Conservation (phyloP, 35 echinoderm and acorn worm genomes). For the Chiridota heheva region DNA sequence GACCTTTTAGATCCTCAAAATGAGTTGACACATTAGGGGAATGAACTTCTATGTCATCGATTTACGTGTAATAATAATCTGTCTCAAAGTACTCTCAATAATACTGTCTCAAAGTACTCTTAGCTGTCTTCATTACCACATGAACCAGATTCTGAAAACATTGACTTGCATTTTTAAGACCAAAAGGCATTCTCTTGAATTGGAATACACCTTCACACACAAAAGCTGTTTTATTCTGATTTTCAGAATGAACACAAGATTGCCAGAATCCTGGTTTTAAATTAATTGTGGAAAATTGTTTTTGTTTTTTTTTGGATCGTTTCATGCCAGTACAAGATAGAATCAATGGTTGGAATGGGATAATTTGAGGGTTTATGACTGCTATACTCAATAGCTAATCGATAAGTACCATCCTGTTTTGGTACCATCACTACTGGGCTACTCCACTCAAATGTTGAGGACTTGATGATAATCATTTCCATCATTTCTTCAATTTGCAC, state of each 20-base stretch:
- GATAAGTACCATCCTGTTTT: no score
- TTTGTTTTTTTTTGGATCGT: background rate
- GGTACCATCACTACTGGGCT: no score
- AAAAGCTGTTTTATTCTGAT: slow-evolving; percentile 25
- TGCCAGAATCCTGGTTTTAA: slow-evolving; percentile 22
- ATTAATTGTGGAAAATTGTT: slow-evolving; percentile 1
- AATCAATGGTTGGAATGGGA: slow-evolving; percentile 20
- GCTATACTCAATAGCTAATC: no score
- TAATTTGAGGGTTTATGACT: slow-evolving; percentile 10
- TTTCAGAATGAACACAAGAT: background rate
- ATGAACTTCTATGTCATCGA: slow-evolving; percentile 11
- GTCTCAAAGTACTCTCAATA: background rate
- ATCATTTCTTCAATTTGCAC: no score
- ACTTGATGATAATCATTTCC: no score
- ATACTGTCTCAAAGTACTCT: background rate
- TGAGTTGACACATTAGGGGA: background rate
- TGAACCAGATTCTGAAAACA: slow-evolving; percentile 3
- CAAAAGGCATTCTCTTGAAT: background rate
- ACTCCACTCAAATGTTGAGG: no score
- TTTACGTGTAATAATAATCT: slow-evolving; percentile 13
- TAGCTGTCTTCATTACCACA: no score
- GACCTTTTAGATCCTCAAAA: slow-evolving; percentile 1
- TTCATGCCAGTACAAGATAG: background rate
- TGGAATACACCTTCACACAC: slow-evolving; percentile 7
- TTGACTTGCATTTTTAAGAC: slow-evolving; percentile 14